Conservation (phyloP, 1,140 invertebrate species). For the Oreohelix idahoensis region DNA sequence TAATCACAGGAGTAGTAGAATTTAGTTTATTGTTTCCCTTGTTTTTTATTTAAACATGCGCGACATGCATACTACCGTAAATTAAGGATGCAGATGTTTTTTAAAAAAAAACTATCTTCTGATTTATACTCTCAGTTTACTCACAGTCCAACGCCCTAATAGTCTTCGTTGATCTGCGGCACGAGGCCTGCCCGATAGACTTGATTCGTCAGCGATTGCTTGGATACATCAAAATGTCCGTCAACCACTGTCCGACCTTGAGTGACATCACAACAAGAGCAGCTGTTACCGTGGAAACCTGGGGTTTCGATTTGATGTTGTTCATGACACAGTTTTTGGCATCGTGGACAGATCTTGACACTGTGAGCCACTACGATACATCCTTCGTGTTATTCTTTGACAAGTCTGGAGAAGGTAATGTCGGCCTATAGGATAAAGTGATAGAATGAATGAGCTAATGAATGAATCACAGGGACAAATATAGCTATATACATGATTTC, state of each 20-base stretch:
- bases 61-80: too few relatives aligned
- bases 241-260: not conserved
- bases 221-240: slow-evolving; percentile 1
- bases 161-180: slow-evolving; percentile 5
- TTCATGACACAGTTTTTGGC: not conserved
- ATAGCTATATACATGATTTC: too few relatives aligned
- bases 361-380: not conserved
- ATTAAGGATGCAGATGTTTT: not conserved
- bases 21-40: too few relatives aligned
- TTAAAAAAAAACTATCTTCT: not conserved
- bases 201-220: not conserved
- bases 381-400: slow-evolving; percentile 43
- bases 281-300: not conserved
- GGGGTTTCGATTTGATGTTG: not conserved
- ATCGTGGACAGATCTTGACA: not conserved
- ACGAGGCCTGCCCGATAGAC: not conserved
- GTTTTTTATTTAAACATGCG: too few relatives aligned
- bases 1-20: too few relatives aligned
- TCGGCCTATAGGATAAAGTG: not conserved
- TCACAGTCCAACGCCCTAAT: not conserved
- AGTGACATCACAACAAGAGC: not conserved
- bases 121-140: not conserved
- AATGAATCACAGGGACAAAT: too few relatives aligned
- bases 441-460: too few relatives aligned
- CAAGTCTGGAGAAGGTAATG: slow-evolving; percentile 40